Evolutionary conservation across 2,797 vertebrate species (phyloP), one percentile per base, ranked within the genome.

Genomic region (Percopsis omiscomaycus): DNA sequence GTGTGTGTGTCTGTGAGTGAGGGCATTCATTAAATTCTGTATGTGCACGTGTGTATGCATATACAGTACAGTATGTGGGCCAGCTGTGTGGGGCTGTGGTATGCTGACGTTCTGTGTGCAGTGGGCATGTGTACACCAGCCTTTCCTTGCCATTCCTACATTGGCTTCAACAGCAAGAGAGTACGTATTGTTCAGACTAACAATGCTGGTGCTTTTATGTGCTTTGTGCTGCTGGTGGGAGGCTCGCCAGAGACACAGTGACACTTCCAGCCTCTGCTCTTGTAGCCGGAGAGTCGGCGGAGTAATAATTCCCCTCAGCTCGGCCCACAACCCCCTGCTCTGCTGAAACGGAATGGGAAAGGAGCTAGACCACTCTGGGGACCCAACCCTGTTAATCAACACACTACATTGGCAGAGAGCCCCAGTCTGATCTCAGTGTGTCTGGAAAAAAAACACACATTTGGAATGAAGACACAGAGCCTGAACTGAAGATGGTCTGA

Each of bases 311-410:
- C 73, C 75, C 64, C 76, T 83, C 71, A 59, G 73, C 79, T 88
- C 80, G 68, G 73, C 69, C 78, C 83, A 73, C 84, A 74, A 83
- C 77, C 71, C 71, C 61, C 69, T 30, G 65, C 73, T 78, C 74
- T 67, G 82, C 91, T 92, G 81, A 94, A 93, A 94, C 91, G 92
- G 93, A 94, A 93, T 92, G 85, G 78, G 71, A 92, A 90, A 93
- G 80, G 85, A 92, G 91, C 82, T 71, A 5, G 59, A 69, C 68
- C 61, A 61, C 91, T 87, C 90, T 15, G 51, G 90, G 90, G 91
- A 90, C 79, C 65, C 85, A 88, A 84, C 89, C 88, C 88, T 92
- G 86, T 90, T 94, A 92, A 93, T 94, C 88, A 92, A 91, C 90
- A 90, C 86, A 84, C 87, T 84, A 75, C 88, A 84, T 87, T 92